phyloP scores from a whole-genome alignment of 2,888 invertebrate species.

The Aphidoletes aphidimyza region DNA sequence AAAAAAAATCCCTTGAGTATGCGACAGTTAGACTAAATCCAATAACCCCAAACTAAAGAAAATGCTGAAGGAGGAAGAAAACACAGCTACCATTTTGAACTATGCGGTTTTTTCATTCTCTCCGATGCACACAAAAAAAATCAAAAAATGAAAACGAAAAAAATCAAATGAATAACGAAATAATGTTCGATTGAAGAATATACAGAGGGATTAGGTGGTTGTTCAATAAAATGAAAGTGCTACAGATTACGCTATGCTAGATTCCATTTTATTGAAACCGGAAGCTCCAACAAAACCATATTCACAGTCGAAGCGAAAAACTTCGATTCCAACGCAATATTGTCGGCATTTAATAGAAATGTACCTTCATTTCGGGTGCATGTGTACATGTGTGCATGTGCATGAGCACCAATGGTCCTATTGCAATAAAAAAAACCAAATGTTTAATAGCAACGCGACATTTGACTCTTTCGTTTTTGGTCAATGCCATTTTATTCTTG shows the following conservation, averaged over 20 bases:
- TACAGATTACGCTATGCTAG: neutral
- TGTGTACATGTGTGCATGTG: neutral
- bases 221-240: slow-evolving; percentile 27
- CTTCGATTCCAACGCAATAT: neutral
- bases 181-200: slow-evolving; percentile 2
- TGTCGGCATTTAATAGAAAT: neutral
- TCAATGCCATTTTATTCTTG: neutral
- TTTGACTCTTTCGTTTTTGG: neutral
- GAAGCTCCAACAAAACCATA: neutral
- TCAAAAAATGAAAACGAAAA: neutral
- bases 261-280: neutral
- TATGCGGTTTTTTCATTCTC: neutral
- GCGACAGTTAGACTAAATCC: slow-evolving; percentile 2
- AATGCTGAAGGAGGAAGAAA: neutral
- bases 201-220: slow-evolving; percentile 4
- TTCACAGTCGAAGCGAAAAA: neutral
- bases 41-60: neutral
- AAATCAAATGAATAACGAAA: slow-evolving; percentile 51
- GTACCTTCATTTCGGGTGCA: neutral
- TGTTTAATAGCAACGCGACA: slow-evolving; percentile 29
- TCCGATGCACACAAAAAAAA: neutral
- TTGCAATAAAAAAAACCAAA: neutral
- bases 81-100: neutral
- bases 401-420: neutral
- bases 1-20: neutral